Conservation (phyloP, 2,113 vertebrate species). For the Xenus cinereus region DNA sequence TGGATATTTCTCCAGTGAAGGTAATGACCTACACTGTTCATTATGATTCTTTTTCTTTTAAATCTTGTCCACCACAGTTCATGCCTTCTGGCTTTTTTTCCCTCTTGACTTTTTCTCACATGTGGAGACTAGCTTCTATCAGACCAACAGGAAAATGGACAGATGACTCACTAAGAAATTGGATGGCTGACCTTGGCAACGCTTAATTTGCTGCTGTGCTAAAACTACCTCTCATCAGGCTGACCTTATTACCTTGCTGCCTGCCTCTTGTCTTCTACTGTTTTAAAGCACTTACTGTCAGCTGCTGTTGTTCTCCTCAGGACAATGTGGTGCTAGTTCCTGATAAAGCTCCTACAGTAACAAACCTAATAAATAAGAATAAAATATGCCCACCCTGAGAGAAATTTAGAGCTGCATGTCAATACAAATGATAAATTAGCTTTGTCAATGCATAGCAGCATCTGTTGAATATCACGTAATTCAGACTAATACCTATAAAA, state of each 20-base stretch:
- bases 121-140: neutral
- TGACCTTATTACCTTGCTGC: neutral
- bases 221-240: neutral
- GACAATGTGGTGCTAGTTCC: neutral
- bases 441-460: neutral
- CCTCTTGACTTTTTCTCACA: neutral
- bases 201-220: neutral
- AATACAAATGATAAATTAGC: neutral
- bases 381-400: neutral
- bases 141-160: neutral
- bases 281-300: neutral
- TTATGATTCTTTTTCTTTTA: neutral
- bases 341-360: neutral
- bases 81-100: neutral
- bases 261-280: neutral
- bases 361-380: neutral
- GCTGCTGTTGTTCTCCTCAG: neutral
- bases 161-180: neutral
- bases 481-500: neutral
- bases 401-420: neutral
- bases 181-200: neutral
- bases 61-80: neutral
- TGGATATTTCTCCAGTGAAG: neutral
- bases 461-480: neutral
- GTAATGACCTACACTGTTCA: neutral